Conservation (phyloP, 2,888 invertebrate species). For the Lypha dubia region DNA sequence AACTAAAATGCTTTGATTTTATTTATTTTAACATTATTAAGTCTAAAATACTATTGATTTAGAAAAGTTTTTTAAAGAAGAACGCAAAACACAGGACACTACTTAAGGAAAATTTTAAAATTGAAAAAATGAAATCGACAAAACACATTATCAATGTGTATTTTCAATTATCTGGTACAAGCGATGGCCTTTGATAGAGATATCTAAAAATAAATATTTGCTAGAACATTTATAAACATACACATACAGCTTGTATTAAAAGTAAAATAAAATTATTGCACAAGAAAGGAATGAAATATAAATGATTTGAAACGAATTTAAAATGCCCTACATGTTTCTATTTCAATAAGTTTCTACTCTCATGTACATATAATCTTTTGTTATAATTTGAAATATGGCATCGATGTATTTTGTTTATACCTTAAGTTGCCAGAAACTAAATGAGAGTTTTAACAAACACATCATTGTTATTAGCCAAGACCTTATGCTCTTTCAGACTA, state of each 20-base stretch:
- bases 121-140: slow-evolving; percentile 30
- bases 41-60: slow-evolving; percentile 62
- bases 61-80: slow-evolving; percentile 41
- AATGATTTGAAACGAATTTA: slow-evolving; percentile 30
- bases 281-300: neutral
- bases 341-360: neutral
- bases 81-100: too few relatives aligned
- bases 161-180: slow-evolving; percentile 73
- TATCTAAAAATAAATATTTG: slow-evolving; percentile 67
- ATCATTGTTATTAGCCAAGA: too few relatives aligned
- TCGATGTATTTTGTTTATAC: too few relatives aligned
- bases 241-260: slow-evolving; percentile 48
- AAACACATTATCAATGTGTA: slow-evolving; percentile 64
- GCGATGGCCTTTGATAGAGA: slow-evolving; percentile 69
- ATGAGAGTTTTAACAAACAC: too few relatives aligned
- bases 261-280: slow-evolving; percentile 16
- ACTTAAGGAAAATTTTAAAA: slow-evolving; percentile 20
- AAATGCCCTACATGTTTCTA: slow-evolving; percentile 12
- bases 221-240: slow-evolving; percentile 67
- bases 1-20: slow-evolving; percentile 68
- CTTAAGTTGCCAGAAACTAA: too few relatives aligned
- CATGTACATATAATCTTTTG: neutral
- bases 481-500: too few relatives aligned
- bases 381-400: too few relatives aligned
- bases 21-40: slow-evolving; percentile 68